phyloP scores from a whole-genome alignment of 2,113 vertebrate species.

The Rhodinocichla rosea region DNA sequence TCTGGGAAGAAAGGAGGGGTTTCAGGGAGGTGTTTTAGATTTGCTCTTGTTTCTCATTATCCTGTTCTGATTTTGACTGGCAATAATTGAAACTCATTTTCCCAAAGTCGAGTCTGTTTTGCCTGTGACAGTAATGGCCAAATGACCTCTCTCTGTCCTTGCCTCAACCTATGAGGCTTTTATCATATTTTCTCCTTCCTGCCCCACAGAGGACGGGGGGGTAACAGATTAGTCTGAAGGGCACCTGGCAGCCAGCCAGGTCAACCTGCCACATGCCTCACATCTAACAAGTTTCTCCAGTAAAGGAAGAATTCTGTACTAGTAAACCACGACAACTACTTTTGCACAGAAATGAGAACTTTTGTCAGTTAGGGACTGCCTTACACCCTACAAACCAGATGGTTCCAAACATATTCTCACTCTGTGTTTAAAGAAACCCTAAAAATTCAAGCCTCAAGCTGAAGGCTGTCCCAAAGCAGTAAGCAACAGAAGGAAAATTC shows the following conservation, averaged over 20 bases:
- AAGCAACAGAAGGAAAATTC: not conserved
- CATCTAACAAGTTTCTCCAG: not conserved
- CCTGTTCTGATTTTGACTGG: not conserved
- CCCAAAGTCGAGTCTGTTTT: not conserved
- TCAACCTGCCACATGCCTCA: not conserved
- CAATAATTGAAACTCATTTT: not conserved
- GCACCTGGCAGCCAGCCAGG: not conserved
- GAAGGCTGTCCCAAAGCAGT: not conserved
- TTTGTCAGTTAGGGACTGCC: not conserved
- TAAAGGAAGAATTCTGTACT: not conserved
- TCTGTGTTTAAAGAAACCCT: not conserved
- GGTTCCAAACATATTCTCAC: not conserved
- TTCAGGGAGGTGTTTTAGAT: not conserved
- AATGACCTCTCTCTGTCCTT: not conserved
- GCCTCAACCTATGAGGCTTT: not conserved
- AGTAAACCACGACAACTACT: not conserved
- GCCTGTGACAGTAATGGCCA: not conserved
- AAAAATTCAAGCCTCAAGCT: not conserved
- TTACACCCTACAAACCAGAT: not conserved
- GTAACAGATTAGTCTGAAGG: not conserved
- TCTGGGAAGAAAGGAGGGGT: fast-evolving
- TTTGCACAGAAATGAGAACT: not conserved
- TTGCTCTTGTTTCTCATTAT: not conserved
- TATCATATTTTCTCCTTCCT: not conserved
- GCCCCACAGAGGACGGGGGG: fast-evolving